Percentiles rank a stretch among this genome's conserved stretches.
Evolutionary conservation across 2,888 invertebrate genomes (phyloP).

Genomic region (Drosophila cyrtoloma): DNA sequence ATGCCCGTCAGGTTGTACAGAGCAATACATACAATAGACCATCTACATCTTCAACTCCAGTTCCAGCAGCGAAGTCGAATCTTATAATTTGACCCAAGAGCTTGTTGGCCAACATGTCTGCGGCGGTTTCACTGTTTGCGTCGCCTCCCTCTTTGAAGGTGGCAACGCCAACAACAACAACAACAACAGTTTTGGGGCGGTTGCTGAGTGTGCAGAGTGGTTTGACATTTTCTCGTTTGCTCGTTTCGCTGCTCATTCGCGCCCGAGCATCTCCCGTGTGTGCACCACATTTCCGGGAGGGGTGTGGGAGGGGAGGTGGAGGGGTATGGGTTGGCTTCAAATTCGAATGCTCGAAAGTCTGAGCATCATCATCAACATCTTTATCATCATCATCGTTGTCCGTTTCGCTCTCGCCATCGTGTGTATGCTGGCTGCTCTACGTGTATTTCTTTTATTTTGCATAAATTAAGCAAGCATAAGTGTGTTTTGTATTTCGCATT

Average conservation of each 20-base stretch:
- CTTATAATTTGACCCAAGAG: slow-evolving; percentile 72
- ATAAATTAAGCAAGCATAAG: slow-evolving; percentile 81
- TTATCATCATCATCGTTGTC: slow-evolving; percentile 1
- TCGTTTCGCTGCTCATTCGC: slow-evolving; percentile 75
- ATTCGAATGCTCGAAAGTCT: slow-evolving; percentile 53
- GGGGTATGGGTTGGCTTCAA: slow-evolving; percentile 47
- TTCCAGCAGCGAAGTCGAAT: slow-evolving; percentile 32
- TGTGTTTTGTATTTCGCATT: slow-evolving; percentile 68
- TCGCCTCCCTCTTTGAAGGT: slow-evolving; percentile 42
- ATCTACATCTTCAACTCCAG: slow-evolving; percentile 41
- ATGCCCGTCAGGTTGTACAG: slow-evolving; percentile 68
- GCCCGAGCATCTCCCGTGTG: slow-evolving; percentile 60
- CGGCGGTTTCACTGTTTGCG: slow-evolving; percentile 64
- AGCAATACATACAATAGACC: slow-evolving; percentile 55
- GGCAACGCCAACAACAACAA: slow-evolving; percentile 27
- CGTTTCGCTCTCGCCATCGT: slow-evolving; percentile 9
- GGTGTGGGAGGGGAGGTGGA: slow-evolving; percentile 10
- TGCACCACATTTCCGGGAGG: slow-evolving; percentile 59
- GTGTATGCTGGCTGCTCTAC: slow-evolving; percentile 30
- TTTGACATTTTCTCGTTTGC: slow-evolving; percentile 76
- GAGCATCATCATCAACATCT: slow-evolving; percentile 11
- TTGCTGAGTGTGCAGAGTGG: slow-evolving; percentile 68
- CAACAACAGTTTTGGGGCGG: slow-evolving; percentile 40
- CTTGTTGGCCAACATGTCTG: slow-evolving; percentile 62
- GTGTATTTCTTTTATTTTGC: slow-evolving; percentile 79